These are phyloP conservation scores for Odontophorus gujanensis DNA, from an alignment of 2,113 vertebrate species.

Conservation along the genomic window DNA sequence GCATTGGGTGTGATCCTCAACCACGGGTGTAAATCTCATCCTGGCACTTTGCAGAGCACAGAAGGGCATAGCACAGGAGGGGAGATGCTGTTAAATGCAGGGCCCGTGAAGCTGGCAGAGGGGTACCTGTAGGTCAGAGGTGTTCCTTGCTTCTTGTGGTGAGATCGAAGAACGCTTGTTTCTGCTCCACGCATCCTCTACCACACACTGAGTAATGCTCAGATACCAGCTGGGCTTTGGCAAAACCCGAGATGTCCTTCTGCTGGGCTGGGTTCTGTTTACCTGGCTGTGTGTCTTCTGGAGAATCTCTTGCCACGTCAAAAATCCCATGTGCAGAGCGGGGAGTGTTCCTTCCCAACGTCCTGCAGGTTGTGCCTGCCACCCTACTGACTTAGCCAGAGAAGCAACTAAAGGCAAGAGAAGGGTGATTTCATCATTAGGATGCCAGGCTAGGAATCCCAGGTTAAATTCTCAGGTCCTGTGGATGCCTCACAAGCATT, in stretches of 20 bases:
- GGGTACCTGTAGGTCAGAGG: neutral
- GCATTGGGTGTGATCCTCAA: neutral
- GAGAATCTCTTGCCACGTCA: conserved; percentile 43
- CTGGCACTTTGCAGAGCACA: neutral
- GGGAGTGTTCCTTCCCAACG: conserved; percentile 17
- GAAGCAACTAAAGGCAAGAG: neutral
- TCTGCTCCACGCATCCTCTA: too few species aligned
- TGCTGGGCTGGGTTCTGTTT: too few species aligned
- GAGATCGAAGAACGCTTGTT: too few species aligned
- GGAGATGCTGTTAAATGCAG: neutral
- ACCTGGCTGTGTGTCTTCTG: neutral
- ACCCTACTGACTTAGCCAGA: neutral
- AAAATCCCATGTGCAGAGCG: neutral
- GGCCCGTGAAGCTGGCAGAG: accelerated
- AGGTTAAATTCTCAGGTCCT: neutral
- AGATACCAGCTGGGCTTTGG: too few species aligned
- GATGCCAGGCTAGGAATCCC: neutral
- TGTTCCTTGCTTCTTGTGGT: too few species aligned
- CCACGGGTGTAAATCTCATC: neutral
- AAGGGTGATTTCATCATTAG: neutral
- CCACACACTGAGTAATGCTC: too few species aligned
- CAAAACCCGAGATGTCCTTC: too few species aligned
- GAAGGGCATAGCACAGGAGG: too few species aligned
- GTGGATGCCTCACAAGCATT: neutral
- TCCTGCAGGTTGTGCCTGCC: neutral